Conservation (phyloP, 2,113 vertebrate genomes). For the Xiphophorus couchianus region DNA sequence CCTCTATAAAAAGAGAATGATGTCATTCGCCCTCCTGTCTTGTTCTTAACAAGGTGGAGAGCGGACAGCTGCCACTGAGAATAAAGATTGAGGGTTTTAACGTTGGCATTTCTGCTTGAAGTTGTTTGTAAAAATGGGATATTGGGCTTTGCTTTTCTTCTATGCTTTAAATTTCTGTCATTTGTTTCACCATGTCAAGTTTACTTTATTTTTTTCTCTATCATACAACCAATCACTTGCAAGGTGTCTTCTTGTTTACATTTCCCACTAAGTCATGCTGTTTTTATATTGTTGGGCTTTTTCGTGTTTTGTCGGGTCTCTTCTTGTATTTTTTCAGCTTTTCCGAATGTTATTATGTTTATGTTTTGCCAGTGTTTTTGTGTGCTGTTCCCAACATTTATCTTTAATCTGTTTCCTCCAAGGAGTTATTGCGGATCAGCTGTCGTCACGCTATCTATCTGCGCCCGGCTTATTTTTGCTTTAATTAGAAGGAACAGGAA, state of each 20-base stretch:
- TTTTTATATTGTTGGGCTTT: not conserved
- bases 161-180: no score
- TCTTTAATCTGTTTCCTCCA: not conserved
- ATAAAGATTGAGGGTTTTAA: slow-evolving; percentile 6
- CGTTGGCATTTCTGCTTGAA: not conserved
- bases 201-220: not conserved
- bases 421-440: not conserved
- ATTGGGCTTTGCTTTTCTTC: not conserved
- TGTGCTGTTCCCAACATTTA: not conserved
- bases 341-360: not conserved
- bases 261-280: not conserved
- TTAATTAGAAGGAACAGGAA: not conserved
- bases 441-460: slow-evolving; percentile 4
- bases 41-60: slow-evolving; percentile 15
- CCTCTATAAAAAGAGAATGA: slow-evolving; percentile 20
- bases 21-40: not conserved
- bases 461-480: not conserved
- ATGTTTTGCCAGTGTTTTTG: not conserved
- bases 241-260: not conserved
- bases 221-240: not conserved
- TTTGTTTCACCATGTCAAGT: not conserved
- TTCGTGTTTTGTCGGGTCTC: not conserved
- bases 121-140: not conserved
- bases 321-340: not conserved
- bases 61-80: slow-evolving; percentile 23